phyloP scores from a whole-genome alignment of 2,797 vertebrate genomes.

The Margarornis squamiger region DNA sequence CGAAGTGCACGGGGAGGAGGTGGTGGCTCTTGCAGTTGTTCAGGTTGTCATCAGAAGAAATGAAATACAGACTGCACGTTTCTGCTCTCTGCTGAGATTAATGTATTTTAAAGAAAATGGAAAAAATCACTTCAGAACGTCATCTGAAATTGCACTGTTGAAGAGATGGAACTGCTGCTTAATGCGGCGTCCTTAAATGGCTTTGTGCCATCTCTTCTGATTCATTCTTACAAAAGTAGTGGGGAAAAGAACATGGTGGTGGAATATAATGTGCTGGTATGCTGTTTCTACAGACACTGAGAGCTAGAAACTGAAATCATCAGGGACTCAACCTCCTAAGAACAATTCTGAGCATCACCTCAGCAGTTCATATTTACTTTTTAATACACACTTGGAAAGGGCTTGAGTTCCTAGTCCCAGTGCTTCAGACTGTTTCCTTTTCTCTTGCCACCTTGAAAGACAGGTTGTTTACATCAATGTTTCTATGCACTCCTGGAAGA shows the following conservation, averaged over 20 bases:
- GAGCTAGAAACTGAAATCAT: constrained; percentile 4
- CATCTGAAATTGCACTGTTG: constrained; percentile 10
- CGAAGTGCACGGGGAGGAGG: background rate
- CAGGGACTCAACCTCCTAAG: background rate
- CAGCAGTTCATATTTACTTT: background rate
- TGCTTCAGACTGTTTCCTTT: background rate
- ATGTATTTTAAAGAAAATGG: constrained; percentile 46
- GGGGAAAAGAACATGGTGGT: background rate
- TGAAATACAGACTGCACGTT: background rate
- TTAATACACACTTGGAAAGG: background rate
- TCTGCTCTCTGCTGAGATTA: constrained; percentile 36
- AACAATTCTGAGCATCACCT: background rate
- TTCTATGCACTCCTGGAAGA: background rate
- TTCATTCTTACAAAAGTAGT: constrained; percentile 1
- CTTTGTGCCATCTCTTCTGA: constrained; percentile 26
- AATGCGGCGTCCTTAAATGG: background rate
- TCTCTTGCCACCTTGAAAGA: background rate
- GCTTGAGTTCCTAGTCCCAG: background rate
- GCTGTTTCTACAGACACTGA: background rate
- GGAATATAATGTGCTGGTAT: background rate
- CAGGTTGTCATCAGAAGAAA: background rate
- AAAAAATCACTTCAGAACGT: constrained; percentile 49
- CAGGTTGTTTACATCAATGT: background rate
- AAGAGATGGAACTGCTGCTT: background rate
- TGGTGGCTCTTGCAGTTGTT: background rate